phyloP scores from a whole-genome alignment of 2,888 invertebrate species.

The Sepiola atlantica region DNA sequence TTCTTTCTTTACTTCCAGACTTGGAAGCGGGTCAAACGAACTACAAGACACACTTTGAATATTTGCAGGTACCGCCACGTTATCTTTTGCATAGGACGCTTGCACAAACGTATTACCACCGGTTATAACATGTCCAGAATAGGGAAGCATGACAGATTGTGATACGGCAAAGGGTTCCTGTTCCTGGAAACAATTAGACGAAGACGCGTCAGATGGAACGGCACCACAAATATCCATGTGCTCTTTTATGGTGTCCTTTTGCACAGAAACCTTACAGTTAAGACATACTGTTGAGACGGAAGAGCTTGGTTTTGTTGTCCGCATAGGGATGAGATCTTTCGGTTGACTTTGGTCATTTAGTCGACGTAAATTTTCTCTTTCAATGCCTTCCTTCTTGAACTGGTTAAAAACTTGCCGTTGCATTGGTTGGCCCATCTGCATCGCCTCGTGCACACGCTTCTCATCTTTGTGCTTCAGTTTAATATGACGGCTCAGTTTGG shows the following conservation, averaged over 20 bases:
- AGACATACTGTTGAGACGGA: background rate
- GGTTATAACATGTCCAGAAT: background rate
- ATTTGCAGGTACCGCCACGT: background rate
- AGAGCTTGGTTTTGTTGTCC: background rate
- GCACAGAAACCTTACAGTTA: background rate
- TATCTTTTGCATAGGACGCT: background rate
- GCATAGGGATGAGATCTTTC: conserved; percentile 22
- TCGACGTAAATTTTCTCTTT: background rate
- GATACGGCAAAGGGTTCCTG: background rate
- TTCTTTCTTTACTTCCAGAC: conserved; percentile 23
- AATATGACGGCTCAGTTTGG: conserved; percentile 32
- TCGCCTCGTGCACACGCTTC: background rate
- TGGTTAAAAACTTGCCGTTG: conserved; percentile 38
- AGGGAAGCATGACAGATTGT: background rate
- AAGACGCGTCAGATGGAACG: background rate
- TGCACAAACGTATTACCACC: background rate
- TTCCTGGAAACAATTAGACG: background rate
- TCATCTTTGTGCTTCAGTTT: conserved; percentile 42
- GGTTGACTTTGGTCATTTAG: background rate
- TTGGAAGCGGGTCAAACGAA: background rate
- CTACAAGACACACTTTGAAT: background rate
- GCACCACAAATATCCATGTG: background rate
- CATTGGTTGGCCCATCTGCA: background rate
- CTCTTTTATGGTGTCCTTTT: conserved; percentile 1
- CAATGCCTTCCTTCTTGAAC: conserved; percentile 39